These are phyloP conservation scores for Cheiracanthium punctorium DNA, from an alignment of 2,888 invertebrate species.

Conservation along the genomic window DNA sequence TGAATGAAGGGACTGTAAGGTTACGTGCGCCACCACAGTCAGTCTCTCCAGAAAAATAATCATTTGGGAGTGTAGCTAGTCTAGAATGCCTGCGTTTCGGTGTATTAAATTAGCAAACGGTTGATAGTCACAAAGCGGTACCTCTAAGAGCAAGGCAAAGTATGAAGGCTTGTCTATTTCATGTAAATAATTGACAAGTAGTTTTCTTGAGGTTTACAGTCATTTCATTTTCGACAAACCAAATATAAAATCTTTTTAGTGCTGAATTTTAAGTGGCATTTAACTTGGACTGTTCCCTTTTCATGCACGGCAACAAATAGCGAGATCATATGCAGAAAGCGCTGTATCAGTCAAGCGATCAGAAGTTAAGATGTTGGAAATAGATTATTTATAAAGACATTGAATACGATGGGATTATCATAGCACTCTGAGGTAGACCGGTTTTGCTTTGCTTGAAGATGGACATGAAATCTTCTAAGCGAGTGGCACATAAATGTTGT, in stretches of 20 bases:
- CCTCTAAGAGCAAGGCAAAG: neutral
- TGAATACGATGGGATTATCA: neutral
- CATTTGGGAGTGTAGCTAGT: too few relatives aligned
- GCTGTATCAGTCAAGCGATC: neutral
- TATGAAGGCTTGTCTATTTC: neutral
- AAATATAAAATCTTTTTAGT: neutral
- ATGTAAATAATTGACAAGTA: neutral
- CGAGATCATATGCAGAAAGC: neutral
- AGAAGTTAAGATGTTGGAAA: neutral
- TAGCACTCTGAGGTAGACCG: too few relatives aligned
- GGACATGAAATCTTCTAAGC: too few relatives aligned
- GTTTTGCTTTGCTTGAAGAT: too few relatives aligned
- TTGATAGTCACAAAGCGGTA: neutral
- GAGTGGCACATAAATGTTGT: too few relatives aligned
- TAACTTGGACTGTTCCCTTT: neutral
- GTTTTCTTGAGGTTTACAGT: neutral
- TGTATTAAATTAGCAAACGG: too few relatives aligned
- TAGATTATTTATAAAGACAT: constrained; percentile 13
- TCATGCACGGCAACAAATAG: neutral
- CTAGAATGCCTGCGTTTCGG: too few relatives aligned
- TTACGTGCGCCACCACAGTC: too few relatives aligned
- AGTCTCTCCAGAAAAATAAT: too few relatives aligned
- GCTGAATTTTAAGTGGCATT: neutral
- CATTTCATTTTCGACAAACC: constrained; percentile 10
- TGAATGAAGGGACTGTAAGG: too few relatives aligned